Evolutionary conservation across 2,113 vertebrate species (phyloP), one percentile per base, ranked within the genome.

Genomic region (Lampris incognitus): DNA sequence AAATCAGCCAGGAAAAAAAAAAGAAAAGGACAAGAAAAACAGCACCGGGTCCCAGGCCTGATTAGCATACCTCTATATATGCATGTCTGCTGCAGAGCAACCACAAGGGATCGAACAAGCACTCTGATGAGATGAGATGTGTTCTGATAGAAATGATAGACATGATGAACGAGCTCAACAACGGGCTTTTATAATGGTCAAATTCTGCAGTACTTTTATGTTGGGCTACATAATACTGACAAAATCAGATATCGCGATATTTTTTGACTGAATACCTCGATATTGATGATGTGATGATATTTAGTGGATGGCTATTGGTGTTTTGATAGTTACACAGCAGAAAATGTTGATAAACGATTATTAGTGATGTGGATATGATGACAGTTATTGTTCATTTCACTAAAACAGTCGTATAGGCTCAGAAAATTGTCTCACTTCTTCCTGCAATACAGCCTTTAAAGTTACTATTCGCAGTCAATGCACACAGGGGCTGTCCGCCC

Each of bases 1-100:
- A 98, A 97, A 96, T 94, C 87, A 92, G 87, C 91, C 80, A 88
- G 94, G 96, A 95, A 95, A 96, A 52, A 48, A 59, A 69, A 40
- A 55, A 70, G 49, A 48, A 51, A 70, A 66, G 39, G 24, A 24
- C 24, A 24, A 24, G 24, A 24, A 24, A 7, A 94, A 95, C 89
- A 87, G 89, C 88, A 93, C 86, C 80, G 91, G 91, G 90, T 95
- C 91, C 88, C 90, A 81, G 87, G 83, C 89, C 83, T 94, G 92
- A 95, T 93, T 90, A 78, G 91, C 94, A 94, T 92, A 90, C 63
- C 90, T 75, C 88, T 86, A 88, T 90, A 87, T 89, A 89, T 84
- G 88, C 83, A 76, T n/a, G 36, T 85, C 91, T 87, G 83, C 76
- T 77, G 81, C 83, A 69, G 54, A 52, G 62, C 54, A 73, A 75